Conservation (phyloP, 2,888 invertebrate species). For the Pachycephus smyrnensis region DNA sequence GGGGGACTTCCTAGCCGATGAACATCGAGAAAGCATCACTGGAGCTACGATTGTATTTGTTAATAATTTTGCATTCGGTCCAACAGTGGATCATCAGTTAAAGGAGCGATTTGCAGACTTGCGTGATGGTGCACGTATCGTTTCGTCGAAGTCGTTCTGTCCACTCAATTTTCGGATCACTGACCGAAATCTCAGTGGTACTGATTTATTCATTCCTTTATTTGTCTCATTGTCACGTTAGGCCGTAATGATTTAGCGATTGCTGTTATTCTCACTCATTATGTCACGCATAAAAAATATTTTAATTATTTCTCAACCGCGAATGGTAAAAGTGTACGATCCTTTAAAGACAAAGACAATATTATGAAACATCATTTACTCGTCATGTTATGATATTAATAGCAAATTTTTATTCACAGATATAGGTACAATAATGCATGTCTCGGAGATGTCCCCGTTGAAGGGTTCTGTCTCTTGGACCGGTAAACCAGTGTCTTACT, state of each 20-base stretch:
- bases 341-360: background rate
- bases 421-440: conserved; percentile 99
- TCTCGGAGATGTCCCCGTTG: conserved; percentile 94
- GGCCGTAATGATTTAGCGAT: background rate
- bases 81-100: conserved; percentile 95
- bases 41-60: conserved; percentile 97
- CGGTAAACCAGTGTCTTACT: conserved; percentile 98
- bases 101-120: conserved; percentile 97
- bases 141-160: conserved; percentile 98
- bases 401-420: conserved; percentile 68
- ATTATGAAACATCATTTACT: background rate
- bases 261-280: background rate
- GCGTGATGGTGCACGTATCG: conserved; percentile 94
- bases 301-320: background rate
- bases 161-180: conserved; percentile 99
- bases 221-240: background rate
- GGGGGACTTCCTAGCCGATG: conserved; percentile 94
- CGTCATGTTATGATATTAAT: background rate
- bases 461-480: conserved; percentile 99
- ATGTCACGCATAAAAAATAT: background rate
- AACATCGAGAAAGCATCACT: conserved; percentile 94
- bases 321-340: background rate
- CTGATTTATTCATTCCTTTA: conserved; percentile 12
- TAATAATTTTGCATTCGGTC: conserved; percentile 99
- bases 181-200: conserved; percentile 94